Evolutionary conservation across 2,888 invertebrate genomes (phyloP).

Genomic region (Parnassius mnemosyne): DNA sequence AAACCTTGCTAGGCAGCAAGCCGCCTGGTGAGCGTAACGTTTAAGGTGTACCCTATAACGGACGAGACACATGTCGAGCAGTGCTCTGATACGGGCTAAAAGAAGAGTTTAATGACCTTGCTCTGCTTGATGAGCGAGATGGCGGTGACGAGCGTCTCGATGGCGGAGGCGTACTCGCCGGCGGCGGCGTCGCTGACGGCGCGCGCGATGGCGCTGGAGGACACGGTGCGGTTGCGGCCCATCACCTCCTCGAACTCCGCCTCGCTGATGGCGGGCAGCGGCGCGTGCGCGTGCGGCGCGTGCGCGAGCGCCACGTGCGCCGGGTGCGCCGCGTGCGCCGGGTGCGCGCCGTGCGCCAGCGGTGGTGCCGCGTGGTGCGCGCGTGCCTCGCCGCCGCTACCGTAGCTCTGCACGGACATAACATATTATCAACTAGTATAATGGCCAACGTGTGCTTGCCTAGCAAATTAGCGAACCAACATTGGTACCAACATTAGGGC

Average conservation of each 20-base stretch:
- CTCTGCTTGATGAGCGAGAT: slow-evolving; percentile 99
- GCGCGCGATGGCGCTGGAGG: slow-evolving; percentile 97
- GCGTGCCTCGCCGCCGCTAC: slow-evolving; percentile 45
- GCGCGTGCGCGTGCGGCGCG: slow-evolving; percentile 36
- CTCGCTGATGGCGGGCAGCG: slow-evolving; percentile 84
- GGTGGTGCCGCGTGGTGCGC: slow-evolving; percentile 34
- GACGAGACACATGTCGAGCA: no score
- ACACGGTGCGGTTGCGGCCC: slow-evolving; percentile 97
- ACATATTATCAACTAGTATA: no score
- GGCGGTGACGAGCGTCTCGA: slow-evolving; percentile 98
- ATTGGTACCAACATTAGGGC: no score
- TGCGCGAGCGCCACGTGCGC: slow-evolving; percentile 38
- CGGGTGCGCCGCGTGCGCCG: slow-evolving; percentile 31
- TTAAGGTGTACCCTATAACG: no score
- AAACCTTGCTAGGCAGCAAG: no score
- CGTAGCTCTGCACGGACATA: slow-evolving; percentile 44
- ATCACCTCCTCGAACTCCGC: slow-evolving; percentile 99
- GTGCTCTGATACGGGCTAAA: no score
- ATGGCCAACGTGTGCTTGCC: no score
- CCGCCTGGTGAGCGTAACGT: no score
- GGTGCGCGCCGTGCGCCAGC: slow-evolving; percentile 30
- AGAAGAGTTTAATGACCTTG: slow-evolving; percentile 74
- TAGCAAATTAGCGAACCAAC: no score
- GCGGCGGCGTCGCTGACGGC: slow-evolving; percentile 99
- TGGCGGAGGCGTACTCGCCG: slow-evolving; percentile 98